Conservation (phyloP, 2,888 invertebrate genomes). For the Xiphydria camelus region DNA sequence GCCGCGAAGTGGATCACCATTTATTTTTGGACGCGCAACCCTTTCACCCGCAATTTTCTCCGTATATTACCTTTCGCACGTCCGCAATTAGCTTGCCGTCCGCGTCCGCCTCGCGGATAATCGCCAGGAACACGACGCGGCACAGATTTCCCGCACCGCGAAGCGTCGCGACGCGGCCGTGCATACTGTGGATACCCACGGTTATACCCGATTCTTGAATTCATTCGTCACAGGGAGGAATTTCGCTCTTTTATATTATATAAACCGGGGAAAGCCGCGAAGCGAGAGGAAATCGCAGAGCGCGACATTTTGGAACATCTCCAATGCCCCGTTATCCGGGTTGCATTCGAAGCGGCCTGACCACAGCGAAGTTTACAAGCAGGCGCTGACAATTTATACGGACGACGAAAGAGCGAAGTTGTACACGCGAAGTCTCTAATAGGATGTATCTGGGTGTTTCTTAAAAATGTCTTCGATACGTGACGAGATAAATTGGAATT, state of each 20-base stretch:
- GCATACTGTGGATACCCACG: too few species aligned
- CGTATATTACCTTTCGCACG: background rate
- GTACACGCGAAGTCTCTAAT: too few species aligned
- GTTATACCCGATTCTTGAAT: too few species aligned
- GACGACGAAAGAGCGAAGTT: too few species aligned
- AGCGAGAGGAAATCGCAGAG: background rate
- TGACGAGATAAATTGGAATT: too few species aligned
- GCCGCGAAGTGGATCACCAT: slow-evolving; percentile 15
- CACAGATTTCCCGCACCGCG: background rate
- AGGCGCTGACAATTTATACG: too few species aligned
- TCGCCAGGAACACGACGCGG: background rate
- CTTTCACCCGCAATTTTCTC: slow-evolving; percentile 32
- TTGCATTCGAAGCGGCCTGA: too few species aligned
- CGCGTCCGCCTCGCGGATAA: background rate
- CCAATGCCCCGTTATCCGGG: too few species aligned
- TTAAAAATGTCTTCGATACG: too few species aligned
- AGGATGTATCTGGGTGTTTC: too few species aligned
- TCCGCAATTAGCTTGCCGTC: slow-evolving; percentile 20
- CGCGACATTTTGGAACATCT: background rate
- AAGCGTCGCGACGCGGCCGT: too few species aligned
- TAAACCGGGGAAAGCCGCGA: background rate
- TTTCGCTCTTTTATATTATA: background rate
- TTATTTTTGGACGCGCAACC: slow-evolving; percentile 25
- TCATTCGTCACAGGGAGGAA: background rate
- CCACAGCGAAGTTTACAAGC: too few species aligned